Evolutionary conservation across 2,113 vertebrate species (phyloP), one percentile per base, ranked within the genome.

Genomic region (Phylloscopus trochilus): DNA sequence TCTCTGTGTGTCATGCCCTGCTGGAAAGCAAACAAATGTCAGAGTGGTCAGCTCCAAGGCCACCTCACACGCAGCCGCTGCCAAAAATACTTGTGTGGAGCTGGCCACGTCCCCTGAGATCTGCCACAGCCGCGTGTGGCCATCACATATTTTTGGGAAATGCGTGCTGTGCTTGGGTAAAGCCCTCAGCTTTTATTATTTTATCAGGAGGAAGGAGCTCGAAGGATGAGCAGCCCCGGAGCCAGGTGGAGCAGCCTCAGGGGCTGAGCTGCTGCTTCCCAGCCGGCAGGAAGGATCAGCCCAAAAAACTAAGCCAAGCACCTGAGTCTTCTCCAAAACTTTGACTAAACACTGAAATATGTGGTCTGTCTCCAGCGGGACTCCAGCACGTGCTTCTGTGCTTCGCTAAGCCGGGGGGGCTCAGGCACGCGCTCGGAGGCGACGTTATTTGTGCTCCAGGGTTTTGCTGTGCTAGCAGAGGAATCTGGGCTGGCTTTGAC

Each of bases 21-120:
- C 59, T 83, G 82, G 49, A 91, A 93, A 52, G 55, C 78, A 91
- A 95, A 74, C 79, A 93, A 69, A 62, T 82, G 68, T 87, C 93
- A 92, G 43, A 69, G 46, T 5, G 37, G 27, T 39, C 43, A 0
- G 81, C 88, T 66, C 77, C 72, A 84, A 85, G 77, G 75, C 88
- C 58, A 35, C 30, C 81, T 28, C 2, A 9, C 35, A 67, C 0
- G 1, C 27, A 26, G 60, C 43, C 3, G 0, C 24, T 74, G 90
- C 88, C 90, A 87, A 41, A 93, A 91, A 46, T 2, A 5, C 47
- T 69, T 91, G 39, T 78, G n/a, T 13, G 6, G 90, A 84, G 66
- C 74, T 3, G 4, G n/a, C 73, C 7, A 0, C 1, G 0, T 69
- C 59, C 73, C 73, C 47, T 1, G 28, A 33, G 86, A 58, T 13